Conservation (phyloP, 2,888 invertebrate genomes). For the Epirrita christyi region DNA sequence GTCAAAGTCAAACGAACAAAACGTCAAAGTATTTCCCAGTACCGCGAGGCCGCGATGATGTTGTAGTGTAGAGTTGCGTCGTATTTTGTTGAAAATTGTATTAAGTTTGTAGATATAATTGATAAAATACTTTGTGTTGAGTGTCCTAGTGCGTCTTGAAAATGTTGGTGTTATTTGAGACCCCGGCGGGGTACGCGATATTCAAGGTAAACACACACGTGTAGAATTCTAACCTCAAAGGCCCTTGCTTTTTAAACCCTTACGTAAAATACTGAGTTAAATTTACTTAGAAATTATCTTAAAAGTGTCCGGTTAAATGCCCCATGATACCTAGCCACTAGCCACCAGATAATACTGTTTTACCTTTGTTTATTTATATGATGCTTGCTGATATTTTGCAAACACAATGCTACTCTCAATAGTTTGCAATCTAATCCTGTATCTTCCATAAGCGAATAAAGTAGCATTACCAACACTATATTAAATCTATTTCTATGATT, state of each 20-base stretch:
- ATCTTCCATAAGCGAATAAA: no score
- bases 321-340: no score
- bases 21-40: no score
- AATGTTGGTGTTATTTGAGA: constrained; percentile 97
- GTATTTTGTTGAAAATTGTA: neutral
- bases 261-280: neutral
- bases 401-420: neutral
- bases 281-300: neutral
- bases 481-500: no score
- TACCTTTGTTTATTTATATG: no score
- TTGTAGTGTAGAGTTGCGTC: neutral
- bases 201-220: constrained; percentile 90
- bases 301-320: neutral
- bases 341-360: no score
- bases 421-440: neutral
- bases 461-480: no score
- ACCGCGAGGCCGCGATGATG: neutral
- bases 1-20: neutral
- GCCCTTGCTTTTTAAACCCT: neutral
- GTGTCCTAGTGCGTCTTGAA: constrained; percentile 52
- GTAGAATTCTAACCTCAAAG: constrained; percentile 58
- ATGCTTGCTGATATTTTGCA: constrained; percentile 1
- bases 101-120: neutral
- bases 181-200: constrained; percentile 96
- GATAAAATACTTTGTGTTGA: constrained; percentile 11